Conservation (phyloP, 2,888 invertebrate species). For the Tribolium freemani region DNA sequence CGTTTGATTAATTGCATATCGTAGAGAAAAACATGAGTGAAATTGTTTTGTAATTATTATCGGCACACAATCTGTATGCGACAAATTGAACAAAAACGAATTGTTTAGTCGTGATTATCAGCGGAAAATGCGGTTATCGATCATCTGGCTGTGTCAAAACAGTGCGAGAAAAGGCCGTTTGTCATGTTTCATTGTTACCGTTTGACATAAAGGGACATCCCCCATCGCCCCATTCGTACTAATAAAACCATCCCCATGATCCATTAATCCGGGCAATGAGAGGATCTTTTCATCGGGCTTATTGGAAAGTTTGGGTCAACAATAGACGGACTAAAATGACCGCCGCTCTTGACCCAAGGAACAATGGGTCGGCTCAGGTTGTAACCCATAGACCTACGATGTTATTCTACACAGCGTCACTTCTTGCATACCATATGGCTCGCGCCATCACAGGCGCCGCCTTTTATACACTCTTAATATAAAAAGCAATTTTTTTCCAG, state of each 20-base stretch:
- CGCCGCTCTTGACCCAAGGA: slow-evolving; percentile 24
- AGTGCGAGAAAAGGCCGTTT: slow-evolving; percentile 14
- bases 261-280: slow-evolving; percentile 53
- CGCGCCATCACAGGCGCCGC: slow-evolving; percentile 36
- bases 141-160: slow-evolving; percentile 19
- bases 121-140: slow-evolving; percentile 13
- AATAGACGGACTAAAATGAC: slow-evolving; percentile 20
- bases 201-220: slow-evolving; percentile 22
- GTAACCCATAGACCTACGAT: slow-evolving; percentile 15
- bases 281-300: slow-evolving; percentile 51
- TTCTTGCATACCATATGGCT: slow-evolving; percentile 37
- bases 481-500: slow-evolving; percentile 30
- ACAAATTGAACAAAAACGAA: slow-evolving; percentile 8
- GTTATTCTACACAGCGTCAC: slow-evolving; percentile 39
- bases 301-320: slow-evolving; percentile 38
- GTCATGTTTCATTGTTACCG: slow-evolving; percentile 16
- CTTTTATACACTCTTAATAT: slow-evolving; percentile 30
- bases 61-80: not conserved
- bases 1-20: slow-evolving; percentile 26
- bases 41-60: slow-evolving; percentile 21
- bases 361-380: slow-evolving; percentile 31
- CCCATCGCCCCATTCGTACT: slow-evolving; percentile 5
- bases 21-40: not conserved
- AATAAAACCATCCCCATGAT: slow-evolving; percentile 45
- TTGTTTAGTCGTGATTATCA: slow-evolving; percentile 10